phyloP scores from a whole-genome alignment of 64 coral and sea anemone genomes.

The Porites lutea region DNA sequence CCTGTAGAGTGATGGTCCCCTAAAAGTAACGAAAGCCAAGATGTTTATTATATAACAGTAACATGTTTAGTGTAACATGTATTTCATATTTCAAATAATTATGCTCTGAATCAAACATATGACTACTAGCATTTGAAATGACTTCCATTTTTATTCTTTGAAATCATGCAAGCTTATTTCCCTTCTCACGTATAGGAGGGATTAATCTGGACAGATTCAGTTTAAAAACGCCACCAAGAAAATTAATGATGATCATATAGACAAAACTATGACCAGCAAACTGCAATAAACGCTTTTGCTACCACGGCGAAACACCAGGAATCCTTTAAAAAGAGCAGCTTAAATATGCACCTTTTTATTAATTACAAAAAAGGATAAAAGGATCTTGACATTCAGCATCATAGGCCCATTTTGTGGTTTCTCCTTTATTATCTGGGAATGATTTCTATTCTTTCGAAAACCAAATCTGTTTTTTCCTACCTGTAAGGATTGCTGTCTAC shows the following conservation, averaged over 20 bases:
- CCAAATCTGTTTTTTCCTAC: constrained; percentile 17
- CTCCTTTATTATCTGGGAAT: neutral
- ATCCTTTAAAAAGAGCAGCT: too few relatives aligned
- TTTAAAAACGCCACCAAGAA: neutral
- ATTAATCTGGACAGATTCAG: neutral
- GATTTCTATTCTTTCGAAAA: neutral
- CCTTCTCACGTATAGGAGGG: neutral
- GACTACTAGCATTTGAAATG: too few relatives aligned
- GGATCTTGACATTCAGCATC: neutral
- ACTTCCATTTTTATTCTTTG: too few relatives aligned
- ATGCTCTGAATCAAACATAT: too few relatives aligned
- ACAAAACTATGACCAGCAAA: neutral
- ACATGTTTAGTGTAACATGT: too few relatives aligned
- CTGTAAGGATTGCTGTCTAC: constrained; percentile 99
- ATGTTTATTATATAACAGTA: too few relatives aligned
- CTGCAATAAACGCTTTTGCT: too few relatives aligned
- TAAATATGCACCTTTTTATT: too few relatives aligned
- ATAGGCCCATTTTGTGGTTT: neutral
- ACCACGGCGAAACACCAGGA: neutral
- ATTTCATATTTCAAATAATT: too few relatives aligned
- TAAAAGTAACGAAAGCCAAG: too few relatives aligned
- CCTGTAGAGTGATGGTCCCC: too few relatives aligned
- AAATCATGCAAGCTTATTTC: neutral
- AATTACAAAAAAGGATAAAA: neutral
- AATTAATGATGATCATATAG: neutral